Conservation (phyloP, 2,113 vertebrate genomes). For the Mystacornis crossleyi region DNA sequence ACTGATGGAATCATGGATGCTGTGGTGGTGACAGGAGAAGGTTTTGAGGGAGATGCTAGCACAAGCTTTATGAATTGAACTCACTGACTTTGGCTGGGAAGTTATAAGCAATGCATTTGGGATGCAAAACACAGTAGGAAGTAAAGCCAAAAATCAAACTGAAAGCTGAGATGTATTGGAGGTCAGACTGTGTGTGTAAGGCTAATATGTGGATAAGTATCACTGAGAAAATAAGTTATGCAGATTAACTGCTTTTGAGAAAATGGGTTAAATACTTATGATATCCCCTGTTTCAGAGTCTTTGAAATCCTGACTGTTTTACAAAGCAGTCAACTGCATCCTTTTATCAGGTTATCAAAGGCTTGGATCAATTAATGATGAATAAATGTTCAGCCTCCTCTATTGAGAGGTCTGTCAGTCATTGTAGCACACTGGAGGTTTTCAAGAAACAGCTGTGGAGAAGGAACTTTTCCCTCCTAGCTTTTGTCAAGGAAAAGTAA, state of each 20-base stretch:
- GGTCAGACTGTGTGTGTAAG: neutral
- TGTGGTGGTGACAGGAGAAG: neutral
- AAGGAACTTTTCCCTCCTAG: neutral
- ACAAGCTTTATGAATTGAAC: neutral
- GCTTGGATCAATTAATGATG: neutral
- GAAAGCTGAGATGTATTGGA: neutral
- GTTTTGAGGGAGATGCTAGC: neutral
- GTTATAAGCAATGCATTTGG: neutral
- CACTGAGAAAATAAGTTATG: slow-evolving; percentile 5
- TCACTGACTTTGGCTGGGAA: neutral
- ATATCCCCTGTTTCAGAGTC: neutral
- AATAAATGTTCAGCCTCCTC: neutral
- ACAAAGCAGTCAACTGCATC: slow-evolving; percentile 20
- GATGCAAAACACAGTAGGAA: neutral
- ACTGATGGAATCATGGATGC: neutral
- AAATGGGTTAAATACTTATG: neutral
- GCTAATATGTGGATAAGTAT: neutral
- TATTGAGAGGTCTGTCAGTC: neutral
- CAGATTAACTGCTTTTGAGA: slow-evolving; percentile 10
- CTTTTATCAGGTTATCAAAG: slow-evolving; percentile 27
- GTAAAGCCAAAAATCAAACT: neutral
- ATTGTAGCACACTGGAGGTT: neutral
- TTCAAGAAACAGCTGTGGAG: slow-evolving; percentile 27
- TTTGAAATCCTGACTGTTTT: slow-evolving; percentile 23
- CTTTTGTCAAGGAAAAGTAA: neutral